phyloP scores from a whole-genome alignment of 1,140 invertebrate genomes.

The Homarus americanus region DNA sequence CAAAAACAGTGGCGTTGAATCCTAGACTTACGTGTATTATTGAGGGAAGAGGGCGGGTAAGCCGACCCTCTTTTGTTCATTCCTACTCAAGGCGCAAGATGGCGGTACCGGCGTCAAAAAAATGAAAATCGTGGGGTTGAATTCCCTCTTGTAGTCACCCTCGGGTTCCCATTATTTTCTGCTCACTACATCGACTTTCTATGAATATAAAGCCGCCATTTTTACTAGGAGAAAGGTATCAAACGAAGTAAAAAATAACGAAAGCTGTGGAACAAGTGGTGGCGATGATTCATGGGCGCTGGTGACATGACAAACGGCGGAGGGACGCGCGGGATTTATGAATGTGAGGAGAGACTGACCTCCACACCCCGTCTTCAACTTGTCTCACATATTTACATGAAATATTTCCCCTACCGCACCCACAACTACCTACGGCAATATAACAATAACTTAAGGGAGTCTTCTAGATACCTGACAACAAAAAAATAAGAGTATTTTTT shows the following conservation, averaged over 20 bases:
- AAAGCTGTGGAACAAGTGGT: conserved; percentile 25
- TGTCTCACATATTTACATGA: not conserved
- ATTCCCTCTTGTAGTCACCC: not conserved
- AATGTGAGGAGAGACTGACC: conserved; percentile 45
- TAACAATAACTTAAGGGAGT: not conserved
- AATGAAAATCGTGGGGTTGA: not conserved
- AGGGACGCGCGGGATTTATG: conserved; percentile 41
- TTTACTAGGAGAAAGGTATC: not conserved
- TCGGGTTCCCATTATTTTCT: not conserved
- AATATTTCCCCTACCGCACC: conserved; percentile 1
- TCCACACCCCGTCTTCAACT: not conserved
- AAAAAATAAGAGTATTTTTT: not conserved
- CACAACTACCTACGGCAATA: not conserved
- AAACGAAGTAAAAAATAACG: conserved; percentile 5
- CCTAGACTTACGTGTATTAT: conserved; percentile 28
- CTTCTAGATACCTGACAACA: not conserved
- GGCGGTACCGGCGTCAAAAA: not conserved
- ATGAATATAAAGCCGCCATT: not conserved
- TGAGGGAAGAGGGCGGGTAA: conserved; percentile 16
- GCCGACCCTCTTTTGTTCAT: not conserved
- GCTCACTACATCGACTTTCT: not conserved
- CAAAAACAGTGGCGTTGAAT: conserved; percentile 37
- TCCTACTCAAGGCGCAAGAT: not conserved
- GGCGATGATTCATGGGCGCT: conserved; percentile 15
- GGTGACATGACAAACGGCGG: conserved; percentile 39